Evolutionary conservation across 1,140 invertebrate species (phyloP), one percentile per base, ranked within the genome.

Genomic region (Pinna nobilis): DNA sequence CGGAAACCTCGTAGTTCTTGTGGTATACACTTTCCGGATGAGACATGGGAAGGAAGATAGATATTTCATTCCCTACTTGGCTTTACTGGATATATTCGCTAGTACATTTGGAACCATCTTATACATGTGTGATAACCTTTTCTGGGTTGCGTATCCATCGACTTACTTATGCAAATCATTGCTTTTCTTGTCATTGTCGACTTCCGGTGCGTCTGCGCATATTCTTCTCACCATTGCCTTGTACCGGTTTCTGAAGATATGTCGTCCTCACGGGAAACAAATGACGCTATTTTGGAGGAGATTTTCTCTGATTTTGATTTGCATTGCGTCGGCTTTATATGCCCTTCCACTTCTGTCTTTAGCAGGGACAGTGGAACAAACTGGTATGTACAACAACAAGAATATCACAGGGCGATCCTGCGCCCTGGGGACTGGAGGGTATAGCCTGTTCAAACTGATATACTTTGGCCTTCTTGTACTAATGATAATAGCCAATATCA

Each of bases 1-100:
- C 4, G 69, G 69, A 20, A 70, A 70, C 44, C 50, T 64, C 15
- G 30, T 39, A 4, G 69, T 70, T 18, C 35, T 70, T 4, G 28
- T 63, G 11, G 69, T 70, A 7, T 70, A 70, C 33, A 39, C 30
- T 11, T 70, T 70, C 15, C 39, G 50, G 55, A 70, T 70, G 69
- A 53, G 64, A 41, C 37, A 35, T 9, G 64, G 32, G 25, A 47
- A 51, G 18, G 69, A 70, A 35, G 60, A 53, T 9, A 44, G 69
- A 33, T 70, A 70, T 37, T 70, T 70, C 28, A 70, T 70, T 51
- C 69, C 69, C 15, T 39, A 63, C 28, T 25, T 70, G 23, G 69
- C 69, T 0, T 47, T 55, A 23, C 53, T 51, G 15, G 69, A 70
- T 30, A 32, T 63, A 33, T 9, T 64, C 13, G 59, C 69, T 23